Conservation (phyloP, 1,140 invertebrate genomes). For the Vollenhovia emeryi region DNA sequence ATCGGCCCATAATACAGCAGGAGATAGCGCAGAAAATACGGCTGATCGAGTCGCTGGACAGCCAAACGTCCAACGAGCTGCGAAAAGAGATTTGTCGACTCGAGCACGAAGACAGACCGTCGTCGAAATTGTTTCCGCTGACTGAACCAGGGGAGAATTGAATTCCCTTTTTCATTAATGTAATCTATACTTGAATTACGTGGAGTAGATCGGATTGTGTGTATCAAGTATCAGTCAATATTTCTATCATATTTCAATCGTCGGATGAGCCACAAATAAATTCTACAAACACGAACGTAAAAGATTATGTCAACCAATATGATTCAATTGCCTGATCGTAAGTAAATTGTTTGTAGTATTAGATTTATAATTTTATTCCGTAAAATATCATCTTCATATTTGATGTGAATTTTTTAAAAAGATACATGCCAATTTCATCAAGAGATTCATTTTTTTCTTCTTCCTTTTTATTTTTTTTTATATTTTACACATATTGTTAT, state of each 20-base stretch:
- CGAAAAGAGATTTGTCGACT: constrained; percentile 75
- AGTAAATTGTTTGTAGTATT: neutral
- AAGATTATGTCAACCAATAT: neutral
- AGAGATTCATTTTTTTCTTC: neutral
- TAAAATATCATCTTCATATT: neutral
- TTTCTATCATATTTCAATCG: constrained; percentile 4
- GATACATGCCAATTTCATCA: neutral
- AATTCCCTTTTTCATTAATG: neutral
- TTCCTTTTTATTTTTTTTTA: neutral
- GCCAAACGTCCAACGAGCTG: constrained; percentile 72
- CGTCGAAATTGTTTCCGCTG: constrained; percentile 80
- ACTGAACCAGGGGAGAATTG: constrained; percentile 77
- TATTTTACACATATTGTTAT: neutral
- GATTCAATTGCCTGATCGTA: neutral
- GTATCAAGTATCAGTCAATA: neutral
- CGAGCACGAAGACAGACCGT: constrained; percentile 71
- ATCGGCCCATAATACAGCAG: constrained; percentile 83
- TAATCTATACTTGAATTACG: neutral
- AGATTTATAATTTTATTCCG: neutral
- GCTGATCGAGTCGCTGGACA: constrained; percentile 80
- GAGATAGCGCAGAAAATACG: constrained; percentile 84
- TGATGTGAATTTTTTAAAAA: neutral
- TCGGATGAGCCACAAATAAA: neutral
- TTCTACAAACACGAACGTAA: neutral
- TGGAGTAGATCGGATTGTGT: neutral